Evolutionary conservation across 2,888 invertebrate genomes (phyloP).

Genomic region (Synanthedon tipuliformis): DNA sequence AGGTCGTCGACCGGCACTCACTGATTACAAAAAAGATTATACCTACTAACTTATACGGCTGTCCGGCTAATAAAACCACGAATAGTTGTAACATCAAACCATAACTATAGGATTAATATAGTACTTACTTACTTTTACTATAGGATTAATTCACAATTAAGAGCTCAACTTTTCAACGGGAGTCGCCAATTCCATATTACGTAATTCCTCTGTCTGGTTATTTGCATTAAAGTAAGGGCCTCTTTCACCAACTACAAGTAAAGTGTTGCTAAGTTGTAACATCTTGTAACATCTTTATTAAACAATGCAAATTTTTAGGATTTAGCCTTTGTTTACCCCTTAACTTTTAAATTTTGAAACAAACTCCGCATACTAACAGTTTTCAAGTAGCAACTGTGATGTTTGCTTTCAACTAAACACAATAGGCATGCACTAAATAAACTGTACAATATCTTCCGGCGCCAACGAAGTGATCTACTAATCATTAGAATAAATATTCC

Average conservation of each 20-base stretch:
- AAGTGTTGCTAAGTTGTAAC: too few species aligned
- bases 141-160: background rate
- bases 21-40: conserved; percentile 63
- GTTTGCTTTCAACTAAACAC: conserved; percentile 26
- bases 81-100: conserved; percentile 1
- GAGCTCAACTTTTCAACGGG: background rate
- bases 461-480: conserved; percentile 12
- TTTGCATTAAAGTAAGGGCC: background rate
- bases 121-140: background rate
- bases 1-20: conserved; percentile 57
- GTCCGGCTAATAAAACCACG: conserved; percentile 1
- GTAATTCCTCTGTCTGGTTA: background rate
- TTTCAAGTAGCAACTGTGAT: conserved; percentile 24
- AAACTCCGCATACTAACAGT: too few species aligned
- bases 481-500: conserved; percentile 20
- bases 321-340: too few species aligned
- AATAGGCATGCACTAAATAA: conserved; percentile 25
- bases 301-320: too few species aligned
- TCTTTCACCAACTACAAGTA: too few species aligned
- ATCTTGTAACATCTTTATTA: too few species aligned
- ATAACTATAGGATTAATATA: background rate
- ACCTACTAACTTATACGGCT: conserved; percentile 24
- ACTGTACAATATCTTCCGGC: conserved; percentile 18
- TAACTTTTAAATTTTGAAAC: too few species aligned
- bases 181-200: background rate